Conservation (phyloP, 2,888 invertebrate genomes). For the Drosophila acutilabella region DNA sequence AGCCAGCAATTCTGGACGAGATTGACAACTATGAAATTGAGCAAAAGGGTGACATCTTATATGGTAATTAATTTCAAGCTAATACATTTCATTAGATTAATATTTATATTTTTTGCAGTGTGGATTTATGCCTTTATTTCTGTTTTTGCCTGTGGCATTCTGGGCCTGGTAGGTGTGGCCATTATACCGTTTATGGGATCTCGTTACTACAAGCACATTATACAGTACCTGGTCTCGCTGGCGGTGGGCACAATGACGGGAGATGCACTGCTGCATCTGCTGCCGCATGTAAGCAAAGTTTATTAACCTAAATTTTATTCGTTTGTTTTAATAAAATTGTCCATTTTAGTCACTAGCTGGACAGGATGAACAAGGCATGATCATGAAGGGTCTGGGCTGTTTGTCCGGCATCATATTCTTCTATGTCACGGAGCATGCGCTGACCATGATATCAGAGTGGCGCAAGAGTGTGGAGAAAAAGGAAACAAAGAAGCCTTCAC, state of each 20-base stretch:
- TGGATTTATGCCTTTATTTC: conserved; percentile 94
- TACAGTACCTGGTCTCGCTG: conserved; percentile 96
- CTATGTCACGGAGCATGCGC: conserved; percentile 93
- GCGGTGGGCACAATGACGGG: conserved; percentile 96
- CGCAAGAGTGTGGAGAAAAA: conserved; percentile 90
- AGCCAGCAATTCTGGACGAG: conserved; percentile 78
- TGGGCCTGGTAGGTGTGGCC: conserved; percentile 94
- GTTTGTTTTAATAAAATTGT: not conserved
- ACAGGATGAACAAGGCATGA: conserved; percentile 88
- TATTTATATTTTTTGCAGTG: conserved; percentile 84
- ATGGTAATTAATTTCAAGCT: conserved; percentile 22
- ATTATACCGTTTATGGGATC: conserved; percentile 97
- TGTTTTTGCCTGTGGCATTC: conserved; percentile 93
- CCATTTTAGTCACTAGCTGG: conserved; percentile 79
- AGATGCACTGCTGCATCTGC: conserved; percentile 95
- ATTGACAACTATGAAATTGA: conserved; percentile 64
- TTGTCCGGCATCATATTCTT: conserved; percentile 93
- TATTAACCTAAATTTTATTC: no score
- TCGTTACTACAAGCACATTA: conserved; percentile 93
- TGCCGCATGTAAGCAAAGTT: conserved; percentile 91
- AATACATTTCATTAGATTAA: not conserved
- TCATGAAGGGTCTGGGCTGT: conserved; percentile 93
- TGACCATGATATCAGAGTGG: conserved; percentile 93
- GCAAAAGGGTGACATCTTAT: conserved; percentile 40
- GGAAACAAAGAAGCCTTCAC: conserved; percentile 87